Evolutionary conservation across 2,797 vertebrate genomes (phyloP).

Genomic region (Pangasius larnaudii): DNA sequence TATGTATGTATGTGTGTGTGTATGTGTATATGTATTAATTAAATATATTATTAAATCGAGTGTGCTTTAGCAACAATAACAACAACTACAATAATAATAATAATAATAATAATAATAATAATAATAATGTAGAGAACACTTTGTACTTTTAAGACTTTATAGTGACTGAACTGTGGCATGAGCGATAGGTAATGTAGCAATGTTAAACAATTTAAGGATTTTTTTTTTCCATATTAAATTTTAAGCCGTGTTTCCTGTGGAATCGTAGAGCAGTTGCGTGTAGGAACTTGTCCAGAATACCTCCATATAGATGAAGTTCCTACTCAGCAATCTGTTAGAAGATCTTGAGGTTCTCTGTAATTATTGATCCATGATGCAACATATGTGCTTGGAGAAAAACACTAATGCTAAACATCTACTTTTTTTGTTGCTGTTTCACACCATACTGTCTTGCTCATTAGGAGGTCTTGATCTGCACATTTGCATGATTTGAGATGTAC

Average conservation of each 20-base stretch:
- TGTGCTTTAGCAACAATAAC: no score
- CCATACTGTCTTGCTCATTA: no score
- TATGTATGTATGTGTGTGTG: no score
- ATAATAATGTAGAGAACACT: neutral
- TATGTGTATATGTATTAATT: no score
- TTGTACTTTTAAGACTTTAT: neutral
- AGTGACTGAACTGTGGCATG: neutral
- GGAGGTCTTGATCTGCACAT: neutral
- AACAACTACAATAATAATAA: no score
- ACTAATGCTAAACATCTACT: neutral
- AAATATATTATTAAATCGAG: no score
- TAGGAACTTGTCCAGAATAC: neutral
- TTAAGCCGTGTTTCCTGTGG: neutral
- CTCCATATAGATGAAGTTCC: neutral
- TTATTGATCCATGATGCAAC: slow-evolving; percentile 17
- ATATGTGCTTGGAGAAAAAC: neutral
- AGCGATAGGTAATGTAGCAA: no score
- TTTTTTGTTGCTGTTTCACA: neutral
- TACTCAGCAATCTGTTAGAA: slow-evolving; percentile 5
- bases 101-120: no score
- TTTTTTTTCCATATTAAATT: neutral
- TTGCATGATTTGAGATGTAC: neutral
- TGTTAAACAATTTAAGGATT: neutral
- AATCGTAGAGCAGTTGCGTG: neutral
- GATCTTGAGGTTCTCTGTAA: neutral